Base-by-base conservation (phyloP, 92 coral and sea anemone species). In the Porites cylindrica region DNA sequence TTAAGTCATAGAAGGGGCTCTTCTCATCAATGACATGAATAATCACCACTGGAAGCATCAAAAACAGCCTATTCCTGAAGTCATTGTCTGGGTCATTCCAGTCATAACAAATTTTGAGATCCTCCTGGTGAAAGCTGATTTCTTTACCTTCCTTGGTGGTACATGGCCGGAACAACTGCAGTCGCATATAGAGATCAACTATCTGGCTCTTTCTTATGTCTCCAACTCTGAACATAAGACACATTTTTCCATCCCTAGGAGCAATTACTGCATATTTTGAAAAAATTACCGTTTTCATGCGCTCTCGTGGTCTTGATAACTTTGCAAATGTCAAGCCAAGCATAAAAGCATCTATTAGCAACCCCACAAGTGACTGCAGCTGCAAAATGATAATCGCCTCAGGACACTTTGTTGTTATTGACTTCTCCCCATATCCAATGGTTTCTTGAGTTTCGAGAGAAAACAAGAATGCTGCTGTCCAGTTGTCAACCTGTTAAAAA, bases 401-500 rank as follows among this genome's bases (percentile, higher is more conserved):
- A 0, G 95, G 94, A 82, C 99, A 97, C 24, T 93, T 73, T 12
- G 95, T 82, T 32, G 97, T 90, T 50, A 97, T 81, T 14, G 92
- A 90, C 38, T 93, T 90, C 59, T 91, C 91, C 8, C 99, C 99
- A 82, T 95, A 97, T 56, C 99, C 99, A 82, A 97, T 97, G 6
- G 99, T 97, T 72, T 94, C 94, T 83, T 97, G 99, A 11, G 99
- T 95, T 78, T 97, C 99, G n/a, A 97, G 81, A 1, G 99, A 97
- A 85, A 97, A 97, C 43, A 95, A 77, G 65, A 93, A 95, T 7
- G 99, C 99, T 59, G 98, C 72, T 8, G 96, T 93, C 90, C 94
- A 97, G 62, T 79, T 93, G 72, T 83, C 79, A 56, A 94, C 96
- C 96, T 94, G 84, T 63, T 67, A 8, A 21, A 79, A 56, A 56